A percentile compares a stretch with the other conserved stretches of the same genome.
phyloP scores from a whole-genome alignment of 2,797 vertebrate genomes.

The Mus caroli region DNA sequence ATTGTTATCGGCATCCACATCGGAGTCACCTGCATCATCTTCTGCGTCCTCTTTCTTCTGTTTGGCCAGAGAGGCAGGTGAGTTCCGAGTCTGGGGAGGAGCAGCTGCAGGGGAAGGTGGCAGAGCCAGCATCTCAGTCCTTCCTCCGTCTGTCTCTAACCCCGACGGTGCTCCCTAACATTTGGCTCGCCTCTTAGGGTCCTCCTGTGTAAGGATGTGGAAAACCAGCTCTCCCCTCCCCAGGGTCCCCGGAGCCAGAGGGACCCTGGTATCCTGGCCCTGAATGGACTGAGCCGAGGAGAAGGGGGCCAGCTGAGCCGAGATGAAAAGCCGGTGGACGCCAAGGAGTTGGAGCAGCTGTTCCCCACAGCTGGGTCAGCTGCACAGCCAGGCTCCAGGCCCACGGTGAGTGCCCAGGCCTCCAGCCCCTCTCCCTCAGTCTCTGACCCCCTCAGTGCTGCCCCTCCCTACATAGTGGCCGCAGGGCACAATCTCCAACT shows the following conservation, averaged over 20 bases:
- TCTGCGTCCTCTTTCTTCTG: slow-evolving; percentile 98
- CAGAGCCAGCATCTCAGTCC: neutral
- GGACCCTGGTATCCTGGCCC: slow-evolving; percentile 85
- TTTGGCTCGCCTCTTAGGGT: slow-evolving; percentile 88
- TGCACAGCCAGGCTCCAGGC: slow-evolving; percentile 82
- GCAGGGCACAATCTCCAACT: neutral
- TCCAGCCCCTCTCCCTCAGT: neutral
- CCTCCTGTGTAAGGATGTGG: slow-evolving; percentile 95
- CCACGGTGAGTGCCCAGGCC: slow-evolving; percentile 84
- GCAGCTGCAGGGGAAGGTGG: neutral
- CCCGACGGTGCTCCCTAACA: neutral
- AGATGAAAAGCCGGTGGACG: slow-evolving; percentile 90
- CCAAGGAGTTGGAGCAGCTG: slow-evolving; percentile 95
- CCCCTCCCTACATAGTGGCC: neutral
- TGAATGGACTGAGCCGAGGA: slow-evolving; percentile 89
- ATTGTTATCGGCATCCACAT: slow-evolving; percentile 99
- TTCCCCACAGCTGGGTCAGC: slow-evolving; percentile 88
- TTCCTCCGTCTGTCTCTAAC: neutral
- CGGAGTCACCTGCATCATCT: slow-evolving; percentile 98
- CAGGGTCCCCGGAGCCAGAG: slow-evolving; percentile 91
- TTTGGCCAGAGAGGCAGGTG: slow-evolving; percentile 98
- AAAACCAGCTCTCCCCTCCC: slow-evolving; percentile 92
- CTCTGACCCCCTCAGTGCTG: neutral
- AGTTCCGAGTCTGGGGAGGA: neutral
- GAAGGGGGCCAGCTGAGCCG: slow-evolving; percentile 88